Percentiles rank a stretch among this genome's conserved stretches.
phyloP scores from a whole-genome alignment of 2,113 vertebrate genomes.

The Lucifuga dentata region DNA sequence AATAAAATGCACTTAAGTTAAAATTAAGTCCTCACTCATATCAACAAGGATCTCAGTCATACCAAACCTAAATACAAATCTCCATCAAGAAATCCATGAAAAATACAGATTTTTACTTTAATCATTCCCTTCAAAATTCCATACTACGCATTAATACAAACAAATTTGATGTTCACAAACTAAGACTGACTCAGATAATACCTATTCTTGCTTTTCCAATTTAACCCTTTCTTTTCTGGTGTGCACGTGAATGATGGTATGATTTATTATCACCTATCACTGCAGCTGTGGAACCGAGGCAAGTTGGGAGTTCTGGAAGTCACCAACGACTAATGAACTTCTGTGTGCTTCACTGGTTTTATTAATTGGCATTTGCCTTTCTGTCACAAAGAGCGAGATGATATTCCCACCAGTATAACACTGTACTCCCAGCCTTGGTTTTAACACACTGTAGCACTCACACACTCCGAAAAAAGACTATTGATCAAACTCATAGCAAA shows the following conservation, averaged over 20 bases:
- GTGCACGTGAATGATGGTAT: constrained; percentile 57
- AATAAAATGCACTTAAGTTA: constrained; percentile 23
- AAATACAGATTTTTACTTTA: background rate
- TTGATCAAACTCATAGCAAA: constrained; percentile 67
- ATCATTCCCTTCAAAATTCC: background rate
- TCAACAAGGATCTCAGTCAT: background rate
- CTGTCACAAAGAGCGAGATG: constrained; percentile 34
- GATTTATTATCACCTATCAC: constrained; percentile 52
- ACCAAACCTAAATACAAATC: constrained; percentile 13
- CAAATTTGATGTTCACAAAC: constrained; percentile 11
- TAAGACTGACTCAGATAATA: background rate
- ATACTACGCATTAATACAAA: constrained; percentile 11
- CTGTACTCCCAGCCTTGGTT: constrained; percentile 48
- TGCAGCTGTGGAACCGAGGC: constrained; percentile 54
- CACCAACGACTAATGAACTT: constrained; percentile 39
- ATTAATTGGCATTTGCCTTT: constrained; percentile 47
- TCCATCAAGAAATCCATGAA: constrained; percentile 21
- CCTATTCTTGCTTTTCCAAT: background rate
- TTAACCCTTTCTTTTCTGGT: constrained; percentile 8
- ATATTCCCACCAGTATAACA: constrained; percentile 41
- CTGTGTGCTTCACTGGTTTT: constrained; percentile 34
- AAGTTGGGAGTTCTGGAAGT: constrained; percentile 32
- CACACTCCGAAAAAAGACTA: constrained; percentile 52
- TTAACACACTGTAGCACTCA: constrained; percentile 43
- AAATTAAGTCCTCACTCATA: constrained; percentile 1